Evolutionary conservation across 2,888 invertebrate species (phyloP), one percentile per base, ranked within the genome.

Genomic region (Ectropis crepuscularia): DNA sequence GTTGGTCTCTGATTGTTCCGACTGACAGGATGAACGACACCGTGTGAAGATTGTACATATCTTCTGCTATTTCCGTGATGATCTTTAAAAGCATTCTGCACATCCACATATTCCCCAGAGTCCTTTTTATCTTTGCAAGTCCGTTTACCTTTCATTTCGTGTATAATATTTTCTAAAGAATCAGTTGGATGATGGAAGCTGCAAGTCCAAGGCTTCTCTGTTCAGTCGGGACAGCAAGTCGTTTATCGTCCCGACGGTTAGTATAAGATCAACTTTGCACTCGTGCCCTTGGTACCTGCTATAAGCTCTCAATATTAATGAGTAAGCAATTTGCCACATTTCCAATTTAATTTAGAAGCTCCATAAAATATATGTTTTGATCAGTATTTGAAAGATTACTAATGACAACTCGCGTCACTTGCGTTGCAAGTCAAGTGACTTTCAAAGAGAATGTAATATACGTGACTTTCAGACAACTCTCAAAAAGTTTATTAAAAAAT

Each of bases 261-360:
- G 72, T 73, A 90, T 85, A 4, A 92, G 79, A 75, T 92, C 90
- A 61, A 92, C 78, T 78, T 90, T 89, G 71, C 88, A 91, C 75
- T 92, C 90, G 81, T 88, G 87, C 42, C 86, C 86, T 77, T 82
- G 84, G 70, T 83, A 82, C 63, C 75, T 83, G 70, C 80, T 88
- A 73, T 82, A 87, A 50, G 89, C 76, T 74, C 85, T 78, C 70
- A 90, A 87, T 76, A 92, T 88, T 63, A 91, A 74, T 10, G 89
- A 90, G 76, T 91, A 92, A 76, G 90, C 89, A 73, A 92, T 88
- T 77, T 90, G 88, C 92, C 92, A 92, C 92, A 92, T 92, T 80
- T 86, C 87, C 81, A 63, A 57, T 51, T 59, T 58, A 43, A 9
- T 54, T 38, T 49, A 54, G 6, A 6, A 4, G n/a, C 38, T 16